phyloP scores from a whole-genome alignment of 2,797 vertebrate species.

The Gambelia wislizenii region DNA sequence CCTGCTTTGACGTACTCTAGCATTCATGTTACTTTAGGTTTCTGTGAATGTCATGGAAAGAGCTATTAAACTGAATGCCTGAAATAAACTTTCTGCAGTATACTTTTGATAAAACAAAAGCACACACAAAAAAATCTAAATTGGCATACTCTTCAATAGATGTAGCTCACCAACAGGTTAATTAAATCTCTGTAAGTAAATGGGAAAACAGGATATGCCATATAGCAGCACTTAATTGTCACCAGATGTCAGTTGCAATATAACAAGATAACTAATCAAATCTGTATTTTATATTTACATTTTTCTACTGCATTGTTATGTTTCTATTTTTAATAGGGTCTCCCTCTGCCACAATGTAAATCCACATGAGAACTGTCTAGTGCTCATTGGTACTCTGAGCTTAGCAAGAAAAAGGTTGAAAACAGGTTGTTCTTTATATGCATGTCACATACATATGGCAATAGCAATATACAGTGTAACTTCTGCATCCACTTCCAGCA shows the following conservation, averaged over 20 bases:
- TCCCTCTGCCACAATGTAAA: neutral
- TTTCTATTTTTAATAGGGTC: slow-evolving; percentile 26
- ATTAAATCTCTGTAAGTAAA: slow-evolving; percentile 8
- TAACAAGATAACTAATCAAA: slow-evolving; percentile 4
- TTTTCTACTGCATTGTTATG: slow-evolving; percentile 23
- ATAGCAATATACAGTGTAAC: neutral
- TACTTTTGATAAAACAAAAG: neutral
- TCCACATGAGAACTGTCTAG: neutral
- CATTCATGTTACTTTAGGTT: neutral
- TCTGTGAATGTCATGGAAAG: slow-evolving; percentile 34
- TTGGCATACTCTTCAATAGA: neutral
- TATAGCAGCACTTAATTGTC: slow-evolving; percentile 12
- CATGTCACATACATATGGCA: neutral
- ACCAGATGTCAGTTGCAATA: slow-evolving; percentile 35
- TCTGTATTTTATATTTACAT: slow-evolving; percentile 18
- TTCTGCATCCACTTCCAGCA: neutral
- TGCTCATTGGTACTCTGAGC: neutral
- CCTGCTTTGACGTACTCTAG: neutral
- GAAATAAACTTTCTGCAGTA: neutral
- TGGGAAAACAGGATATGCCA: slow-evolving; percentile 23
- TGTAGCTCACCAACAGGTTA: slow-evolving; percentile 14
- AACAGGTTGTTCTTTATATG: slow-evolving; percentile 4
- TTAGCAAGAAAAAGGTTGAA: slow-evolving; percentile 17
- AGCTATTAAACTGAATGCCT: slow-evolving; percentile 24
- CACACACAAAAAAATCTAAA: neutral